Conservation (phyloP, 1,140 invertebrate genomes). For the Panonychus citri region DNA sequence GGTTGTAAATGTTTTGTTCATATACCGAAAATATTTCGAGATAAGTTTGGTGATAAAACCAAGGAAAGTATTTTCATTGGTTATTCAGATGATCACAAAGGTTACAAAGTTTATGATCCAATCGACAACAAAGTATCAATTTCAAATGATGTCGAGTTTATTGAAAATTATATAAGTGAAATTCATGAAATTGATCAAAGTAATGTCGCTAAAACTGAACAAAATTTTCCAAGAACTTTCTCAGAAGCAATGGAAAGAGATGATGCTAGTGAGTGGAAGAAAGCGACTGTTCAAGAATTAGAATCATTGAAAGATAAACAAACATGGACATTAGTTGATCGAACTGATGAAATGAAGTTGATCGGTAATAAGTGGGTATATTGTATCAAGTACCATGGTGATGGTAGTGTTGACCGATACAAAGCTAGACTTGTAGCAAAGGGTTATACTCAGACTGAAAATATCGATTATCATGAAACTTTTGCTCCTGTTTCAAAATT, state of each 20-base stretch:
- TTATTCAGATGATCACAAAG: conserved; percentile 11
- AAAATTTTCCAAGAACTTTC: conserved; percentile 1
- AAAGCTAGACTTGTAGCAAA: conserved; percentile 10
- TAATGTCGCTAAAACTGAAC: neutral
- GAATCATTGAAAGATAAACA: conserved; percentile 17
- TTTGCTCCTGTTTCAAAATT: conserved; percentile 15
- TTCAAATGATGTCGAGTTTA: neutral
- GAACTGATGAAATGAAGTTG: conserved; percentile 12
- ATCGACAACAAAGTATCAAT: neutral
- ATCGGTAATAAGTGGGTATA: conserved; percentile 17
- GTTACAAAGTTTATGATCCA: conserved; percentile 11
- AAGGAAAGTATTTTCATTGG: conserved; percentile 16
- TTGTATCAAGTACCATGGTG: conserved; percentile 4
- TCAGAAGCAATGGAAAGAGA: conserved; percentile 18
- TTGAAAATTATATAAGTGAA: neutral
- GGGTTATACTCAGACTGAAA: conserved; percentile 3
- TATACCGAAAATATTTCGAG: conserved; percentile 9
- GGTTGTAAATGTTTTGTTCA: conserved; percentile 14
- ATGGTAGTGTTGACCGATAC: conserved; percentile 5
- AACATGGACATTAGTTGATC: conserved; percentile 20
- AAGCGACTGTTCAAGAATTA: conserved; percentile 22
- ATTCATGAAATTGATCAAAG: neutral
- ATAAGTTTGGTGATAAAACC: conserved; percentile 13
- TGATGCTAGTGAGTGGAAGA: conserved; percentile 19
- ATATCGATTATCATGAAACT: conserved; percentile 10